These are phyloP conservation scores for Enteromius afrohamiltoni DNA, from an alignment of 2,797 vertebrate genomes.

Conservation along the genomic window DNA sequence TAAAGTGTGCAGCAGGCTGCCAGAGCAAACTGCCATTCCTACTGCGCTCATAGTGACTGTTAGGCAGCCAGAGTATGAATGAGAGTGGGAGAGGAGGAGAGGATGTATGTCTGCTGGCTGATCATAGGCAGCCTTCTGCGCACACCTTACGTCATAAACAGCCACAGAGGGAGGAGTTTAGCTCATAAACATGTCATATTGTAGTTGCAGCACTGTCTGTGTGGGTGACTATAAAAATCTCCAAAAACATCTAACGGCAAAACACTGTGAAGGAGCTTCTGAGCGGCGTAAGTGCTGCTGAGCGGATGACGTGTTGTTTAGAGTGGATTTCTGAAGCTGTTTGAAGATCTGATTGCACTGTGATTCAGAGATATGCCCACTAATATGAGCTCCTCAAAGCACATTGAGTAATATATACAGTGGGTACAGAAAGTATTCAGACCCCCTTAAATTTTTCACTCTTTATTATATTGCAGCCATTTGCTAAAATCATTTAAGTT, in stretches of 20 bases:
- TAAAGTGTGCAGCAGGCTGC: conserved; percentile 79
- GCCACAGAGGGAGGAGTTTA: conserved; percentile 82
- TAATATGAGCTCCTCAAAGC: not conserved
- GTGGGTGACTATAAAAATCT: conserved; percentile 32
- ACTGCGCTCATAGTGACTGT: conserved; percentile 49
- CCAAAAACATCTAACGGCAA: not conserved
- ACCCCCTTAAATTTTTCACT: too few species aligned
- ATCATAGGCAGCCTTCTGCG: conserved; percentile 76
- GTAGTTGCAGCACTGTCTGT: conserved; percentile 18
- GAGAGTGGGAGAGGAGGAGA: conserved; percentile 76
- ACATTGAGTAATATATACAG: not conserved
- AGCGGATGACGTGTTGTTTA: not conserved
- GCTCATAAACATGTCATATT: conserved; percentile 65
- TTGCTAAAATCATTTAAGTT: too few species aligned
- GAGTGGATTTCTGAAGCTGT: not conserved
- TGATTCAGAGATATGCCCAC: conserved; percentile 4
- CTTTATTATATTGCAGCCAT: too few species aligned
- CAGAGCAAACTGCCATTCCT: conserved; percentile 37
- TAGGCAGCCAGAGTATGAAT: conserved; percentile 54
- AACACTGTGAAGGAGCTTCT: not conserved
- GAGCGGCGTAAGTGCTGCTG: not conserved
- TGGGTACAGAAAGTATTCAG: too few species aligned
- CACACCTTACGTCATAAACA: conserved; percentile 81
- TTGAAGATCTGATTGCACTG: not conserved
- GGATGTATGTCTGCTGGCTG: conserved; percentile 66